Base-by-base conservation (phyloP, 2,888 invertebrate genomes). In the Pseudolycoriella hygida region DNA sequence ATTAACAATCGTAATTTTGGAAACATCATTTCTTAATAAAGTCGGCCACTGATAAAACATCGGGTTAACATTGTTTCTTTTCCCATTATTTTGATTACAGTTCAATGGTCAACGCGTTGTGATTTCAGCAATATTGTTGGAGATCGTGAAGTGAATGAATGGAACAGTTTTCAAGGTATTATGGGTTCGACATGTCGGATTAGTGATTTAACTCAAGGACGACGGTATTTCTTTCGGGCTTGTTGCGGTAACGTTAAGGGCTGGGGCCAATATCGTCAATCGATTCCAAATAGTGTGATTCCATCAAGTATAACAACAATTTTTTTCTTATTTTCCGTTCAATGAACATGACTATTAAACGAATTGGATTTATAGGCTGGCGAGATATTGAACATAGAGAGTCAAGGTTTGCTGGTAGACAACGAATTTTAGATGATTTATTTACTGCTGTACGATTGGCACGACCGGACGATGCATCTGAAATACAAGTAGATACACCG, bases 191-290 rank as follows among this genome's bases (percentile, higher is more conserved):
- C 68, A 25, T 70, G 70, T 6, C 60, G 64, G 15, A 68, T 74
- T 25, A 73, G 73, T n/a, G 82, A 83, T 39, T 69, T 96, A 48
- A 77, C 77, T n/a, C 79, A 87, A 53, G 92, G 93, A 4, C 72
- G 82, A 17, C 73, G 81, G 50, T 94, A 93, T 67, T 88, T 82
- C 67, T 87, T 94, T 63, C 74, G 94, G 49, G 87, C 89, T 0
- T 74, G 84, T n/a, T 86, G 89, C 43, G 93, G 94, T 43, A 96
- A 96, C 60, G 71, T 93, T 50, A 88, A 87, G 60, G 94, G 93
- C 1, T 94, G 80, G 73, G 89, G 93, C 25, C 70, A 75, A 12
- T 83, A 74, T 56, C 72, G 79, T 32, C 70, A 73, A 11, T 82
- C 90, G 1, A 77, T 78, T 34, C 94, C 94, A 1, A 69, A 79